A percentile compares a stretch with the other conserved stretches of the same genome.
These are phyloP conservation scores for Hirudo medicinalis DNA, from an alignment of 1,140 invertebrate genomes.

Conservation along the genomic window DNA sequence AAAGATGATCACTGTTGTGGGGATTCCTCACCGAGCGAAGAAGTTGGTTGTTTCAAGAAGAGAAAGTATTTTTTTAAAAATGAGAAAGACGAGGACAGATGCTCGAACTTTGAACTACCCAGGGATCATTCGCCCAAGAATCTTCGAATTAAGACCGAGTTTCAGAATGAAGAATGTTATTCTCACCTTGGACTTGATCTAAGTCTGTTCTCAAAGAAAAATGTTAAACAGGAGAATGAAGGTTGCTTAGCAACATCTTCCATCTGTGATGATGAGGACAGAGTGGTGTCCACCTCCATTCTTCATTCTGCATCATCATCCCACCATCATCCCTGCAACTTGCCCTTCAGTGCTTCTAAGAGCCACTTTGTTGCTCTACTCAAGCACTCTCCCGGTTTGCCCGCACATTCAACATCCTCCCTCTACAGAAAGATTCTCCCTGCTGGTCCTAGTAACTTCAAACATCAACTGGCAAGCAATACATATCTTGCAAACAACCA, in stretches of 20 bases:
- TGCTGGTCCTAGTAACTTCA: no score
- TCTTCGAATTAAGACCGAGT: neutral
- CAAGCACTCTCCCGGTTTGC: neutral
- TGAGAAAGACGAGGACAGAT: no score
- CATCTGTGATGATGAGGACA: neutral
- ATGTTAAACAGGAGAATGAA: no score
- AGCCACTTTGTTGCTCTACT: neutral
- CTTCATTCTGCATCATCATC: neutral
- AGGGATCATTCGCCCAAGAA: neutral
- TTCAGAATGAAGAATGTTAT: neutral
- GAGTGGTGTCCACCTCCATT: neutral
- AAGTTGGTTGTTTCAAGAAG: neutral
- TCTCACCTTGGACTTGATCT: neutral
- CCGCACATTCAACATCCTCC: neutral
- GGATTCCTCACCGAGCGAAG: neutral
- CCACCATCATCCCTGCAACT: neutral
- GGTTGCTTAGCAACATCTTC: neutral
- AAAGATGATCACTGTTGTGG: neutral
- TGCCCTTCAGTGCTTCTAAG: neutral
- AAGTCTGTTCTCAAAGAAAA: neutral
- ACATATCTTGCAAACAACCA: neutral
- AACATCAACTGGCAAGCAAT: neutral
- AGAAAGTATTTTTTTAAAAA: neutral
- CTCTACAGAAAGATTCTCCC: conserved; percentile 5
- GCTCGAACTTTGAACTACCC: neutral